Evolutionary conservation across 2,113 vertebrate genomes (phyloP), one percentile per base, ranked within the genome.

Genomic region (Pristiophorus japonicus): DNA sequence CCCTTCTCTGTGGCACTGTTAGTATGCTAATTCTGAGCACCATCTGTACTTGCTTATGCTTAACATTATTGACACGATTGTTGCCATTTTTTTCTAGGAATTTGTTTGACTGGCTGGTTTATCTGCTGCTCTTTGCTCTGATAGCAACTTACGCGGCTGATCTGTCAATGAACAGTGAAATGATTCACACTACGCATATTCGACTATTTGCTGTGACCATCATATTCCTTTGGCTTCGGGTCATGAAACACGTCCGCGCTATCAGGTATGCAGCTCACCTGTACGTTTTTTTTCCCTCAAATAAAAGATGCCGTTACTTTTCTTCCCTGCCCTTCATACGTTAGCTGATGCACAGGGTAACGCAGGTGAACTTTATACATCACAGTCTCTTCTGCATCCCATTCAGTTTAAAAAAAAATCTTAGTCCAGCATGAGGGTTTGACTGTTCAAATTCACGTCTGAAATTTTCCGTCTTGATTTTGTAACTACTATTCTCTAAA

Each of bases 201-300:
- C 95, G 96, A 62, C 59, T 96, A 1, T 96, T 96, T 94, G 87
- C 96, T 5, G 96, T 96, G 84, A 96, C 96, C 27, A 96, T 96
- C 38, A 91, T 96, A 42, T 96, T 96, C 70, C 95, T 96, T 62
- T 96, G 96, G 96, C 88, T 96, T 4, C 95, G 96, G 11, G 45
- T 96, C 59, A 96, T 96, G 96, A 96, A 96, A 22, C 96, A 96
- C 34, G 96, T 96, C 11, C 95, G 96, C 66, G 96, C 96, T 42
- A 96, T 96, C 63, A 95, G 96, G 96, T 96, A 95, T 78, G 93
- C 3, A 42, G 38, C n/a, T 66, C 38, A 14, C 93, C 14, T 30
- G 10, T 27, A 22, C 8, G 0, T 27, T 30, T 30, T 1, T 47
- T 65, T 67, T 45, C 92, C 42, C 38, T 65, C 38, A 38, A 42